These are phyloP conservation scores for Trachops cirrhosus DNA, from an alignment of 2,797 vertebrate species.

Conservation along the genomic window DNA sequence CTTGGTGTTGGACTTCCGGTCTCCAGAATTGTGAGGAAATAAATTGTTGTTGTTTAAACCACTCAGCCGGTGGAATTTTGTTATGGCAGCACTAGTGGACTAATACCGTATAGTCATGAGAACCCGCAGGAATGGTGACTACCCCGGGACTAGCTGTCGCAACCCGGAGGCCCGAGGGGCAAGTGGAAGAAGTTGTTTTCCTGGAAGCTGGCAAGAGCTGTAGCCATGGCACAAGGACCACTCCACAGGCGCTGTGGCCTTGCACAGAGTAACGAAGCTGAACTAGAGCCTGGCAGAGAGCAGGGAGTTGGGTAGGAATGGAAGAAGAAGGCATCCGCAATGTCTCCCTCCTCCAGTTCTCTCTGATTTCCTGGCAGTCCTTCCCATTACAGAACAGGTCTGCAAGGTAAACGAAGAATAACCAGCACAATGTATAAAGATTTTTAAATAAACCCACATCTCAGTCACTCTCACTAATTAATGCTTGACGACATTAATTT, in stretches of 20 bases:
- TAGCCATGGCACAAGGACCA: neutral
- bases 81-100: neutral
- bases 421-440: neutral
- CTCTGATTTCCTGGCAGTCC: neutral
- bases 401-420: neutral
- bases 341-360: neutral
- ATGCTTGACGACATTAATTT: neutral
- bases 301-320: neutral
- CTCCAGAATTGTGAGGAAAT: neutral
- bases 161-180: neutral
- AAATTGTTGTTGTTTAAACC: neutral
- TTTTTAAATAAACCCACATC: neutral
- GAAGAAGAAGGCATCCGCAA: neutral
- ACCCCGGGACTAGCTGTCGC: neutral
- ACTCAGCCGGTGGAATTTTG: neutral
- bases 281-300: neutral
- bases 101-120: neutral
- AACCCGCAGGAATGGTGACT: neutral
- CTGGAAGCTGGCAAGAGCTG: neutral
- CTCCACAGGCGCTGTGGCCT: neutral
- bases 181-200: neutral
- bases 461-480: neutral
- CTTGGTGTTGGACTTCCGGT: neutral
- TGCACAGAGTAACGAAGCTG: neutral
- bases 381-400: neutral